These are phyloP conservation scores for Capricornis sumatraensis DNA, from an alignment of 2,113 vertebrate genomes.

Conservation along the genomic window DNA sequence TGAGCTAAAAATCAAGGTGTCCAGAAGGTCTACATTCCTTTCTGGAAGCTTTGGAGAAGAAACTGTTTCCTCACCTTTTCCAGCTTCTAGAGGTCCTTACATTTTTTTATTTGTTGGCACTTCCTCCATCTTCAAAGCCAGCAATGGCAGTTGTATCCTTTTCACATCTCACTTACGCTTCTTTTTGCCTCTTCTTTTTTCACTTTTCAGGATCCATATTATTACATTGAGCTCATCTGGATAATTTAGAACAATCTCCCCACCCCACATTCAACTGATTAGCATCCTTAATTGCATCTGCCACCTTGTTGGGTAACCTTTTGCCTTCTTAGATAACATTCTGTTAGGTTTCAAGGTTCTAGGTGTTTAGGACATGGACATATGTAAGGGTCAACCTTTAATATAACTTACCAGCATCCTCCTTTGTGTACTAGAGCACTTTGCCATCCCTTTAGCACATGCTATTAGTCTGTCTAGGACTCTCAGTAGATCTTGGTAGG, in stretches of 20 bases:
- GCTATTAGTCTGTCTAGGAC: neutral
- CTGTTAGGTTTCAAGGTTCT: neutral
- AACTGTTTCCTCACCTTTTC: neutral
- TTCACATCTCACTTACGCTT: neutral
- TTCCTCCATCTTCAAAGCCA: neutral
- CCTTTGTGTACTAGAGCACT: neutral
- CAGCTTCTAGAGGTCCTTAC: neutral
- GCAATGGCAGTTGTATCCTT: neutral
- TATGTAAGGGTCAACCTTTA: neutral
- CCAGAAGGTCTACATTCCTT: neutral
- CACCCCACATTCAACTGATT: neutral
- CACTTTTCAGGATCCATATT: neutral
- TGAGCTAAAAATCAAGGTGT: neutral
- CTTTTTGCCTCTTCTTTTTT: neutral
- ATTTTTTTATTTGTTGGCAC: neutral
- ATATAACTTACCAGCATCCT: neutral
- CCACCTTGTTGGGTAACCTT: neutral
- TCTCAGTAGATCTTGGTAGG: neutral
- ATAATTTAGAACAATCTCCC: neutral
- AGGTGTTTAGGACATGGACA: neutral
- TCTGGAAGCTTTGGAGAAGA: neutral
- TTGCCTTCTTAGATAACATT: neutral
- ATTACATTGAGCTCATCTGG: neutral
- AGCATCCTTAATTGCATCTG: neutral
- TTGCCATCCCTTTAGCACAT: neutral